Percentiles rank a stretch among this genome's conserved stretches.
Conservation (phyloP, 2,797 vertebrate species). For the Lateolabrax maculatus region DNA sequence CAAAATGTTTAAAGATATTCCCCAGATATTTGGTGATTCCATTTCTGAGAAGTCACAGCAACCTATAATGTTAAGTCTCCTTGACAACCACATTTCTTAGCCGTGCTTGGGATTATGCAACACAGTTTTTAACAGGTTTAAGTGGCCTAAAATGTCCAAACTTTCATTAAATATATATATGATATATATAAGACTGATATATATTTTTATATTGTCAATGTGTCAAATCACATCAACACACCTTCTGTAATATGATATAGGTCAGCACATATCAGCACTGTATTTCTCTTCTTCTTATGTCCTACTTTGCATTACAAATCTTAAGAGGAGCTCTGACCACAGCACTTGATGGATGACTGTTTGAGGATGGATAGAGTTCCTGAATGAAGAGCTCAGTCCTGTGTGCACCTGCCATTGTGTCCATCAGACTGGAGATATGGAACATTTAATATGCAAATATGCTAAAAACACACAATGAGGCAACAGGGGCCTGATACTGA, state of each 20-base stretch:
- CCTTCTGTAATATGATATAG: too few relatives aligned
- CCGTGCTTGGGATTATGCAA: too few relatives aligned
- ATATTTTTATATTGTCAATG: too few relatives aligned
- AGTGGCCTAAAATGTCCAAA: too few relatives aligned
- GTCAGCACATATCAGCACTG: background rate
- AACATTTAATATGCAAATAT: constrained; percentile 76
- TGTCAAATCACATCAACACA: background rate
- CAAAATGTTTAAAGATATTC: too few relatives aligned
- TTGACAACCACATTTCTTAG: too few relatives aligned
- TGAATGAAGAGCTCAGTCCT: background rate
- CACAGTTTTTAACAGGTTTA: too few relatives aligned
- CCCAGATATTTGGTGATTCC: too few relatives aligned
- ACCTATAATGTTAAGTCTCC: too few relatives aligned
- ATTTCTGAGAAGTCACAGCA: too few relatives aligned
- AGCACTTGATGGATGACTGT: background rate
- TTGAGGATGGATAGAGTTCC: background rate
- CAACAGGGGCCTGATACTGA: constrained; percentile 30
- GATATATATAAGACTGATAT: too few relatives aligned
- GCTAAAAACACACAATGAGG: constrained; percentile 52
- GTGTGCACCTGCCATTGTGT: constrained; percentile 27
- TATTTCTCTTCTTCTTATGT: background rate
- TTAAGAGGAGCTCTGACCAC: background rate
- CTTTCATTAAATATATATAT: too few relatives aligned
- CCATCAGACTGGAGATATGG: constrained; percentile 40
- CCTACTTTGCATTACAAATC: constrained; percentile 24